phyloP scores from a whole-genome alignment of 2,113 vertebrate genomes.

The Eidolon helvum region DNA sequence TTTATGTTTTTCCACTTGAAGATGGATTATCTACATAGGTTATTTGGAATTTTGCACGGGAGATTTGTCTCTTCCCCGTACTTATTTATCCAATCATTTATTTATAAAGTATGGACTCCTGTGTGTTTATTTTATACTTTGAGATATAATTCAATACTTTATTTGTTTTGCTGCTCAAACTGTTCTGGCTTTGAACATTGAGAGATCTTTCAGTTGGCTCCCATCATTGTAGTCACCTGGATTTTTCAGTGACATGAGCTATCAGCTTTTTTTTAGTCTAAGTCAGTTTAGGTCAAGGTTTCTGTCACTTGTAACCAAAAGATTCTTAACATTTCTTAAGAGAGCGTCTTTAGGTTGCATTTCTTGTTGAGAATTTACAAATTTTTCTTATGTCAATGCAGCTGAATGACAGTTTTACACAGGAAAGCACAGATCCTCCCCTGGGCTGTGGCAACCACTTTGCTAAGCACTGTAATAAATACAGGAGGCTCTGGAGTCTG shows the following conservation, averaged over 20 bases:
- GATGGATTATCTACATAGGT: background rate
- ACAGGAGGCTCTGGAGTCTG: background rate
- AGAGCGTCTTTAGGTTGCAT: background rate
- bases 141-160: background rate
- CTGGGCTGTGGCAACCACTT: background rate
- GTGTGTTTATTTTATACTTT: background rate
- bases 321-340: constrained; percentile 7
- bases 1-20: background rate
- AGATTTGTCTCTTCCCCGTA: background rate
- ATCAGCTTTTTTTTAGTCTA: background rate
- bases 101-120: background rate
- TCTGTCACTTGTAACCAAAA: background rate
- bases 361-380: background rate
- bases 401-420: background rate
- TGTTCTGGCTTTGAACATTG: background rate
- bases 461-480: background rate
- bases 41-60: background rate
- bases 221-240: background rate
- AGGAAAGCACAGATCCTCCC: background rate
- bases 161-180: background rate
- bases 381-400: background rate
- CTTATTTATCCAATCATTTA: background rate
- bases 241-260: background rate
- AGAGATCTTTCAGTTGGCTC: background rate
- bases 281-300: background rate